These are phyloP conservation scores for Cotesia congregata DNA, from an alignment of 2,888 invertebrate genomes.

Conservation along the genomic window DNA sequence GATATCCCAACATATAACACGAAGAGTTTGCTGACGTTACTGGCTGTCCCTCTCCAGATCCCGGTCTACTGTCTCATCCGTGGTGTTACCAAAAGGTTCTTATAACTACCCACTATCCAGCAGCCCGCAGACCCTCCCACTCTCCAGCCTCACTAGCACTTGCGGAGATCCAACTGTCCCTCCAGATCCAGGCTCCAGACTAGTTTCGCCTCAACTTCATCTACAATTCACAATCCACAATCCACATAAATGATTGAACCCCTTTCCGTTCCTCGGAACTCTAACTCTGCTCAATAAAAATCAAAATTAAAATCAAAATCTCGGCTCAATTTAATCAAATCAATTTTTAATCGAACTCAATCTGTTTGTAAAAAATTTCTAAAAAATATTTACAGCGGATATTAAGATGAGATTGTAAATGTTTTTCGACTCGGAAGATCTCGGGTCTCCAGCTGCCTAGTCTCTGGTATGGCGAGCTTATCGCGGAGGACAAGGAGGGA, in stretches of 20 bases:
- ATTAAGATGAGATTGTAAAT: not conserved
- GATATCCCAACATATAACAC: not conserved
- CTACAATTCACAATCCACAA: no score
- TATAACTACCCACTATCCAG: slow-evolving; percentile 7
- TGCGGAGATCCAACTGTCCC: not conserved
- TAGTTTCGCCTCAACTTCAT: not conserved
- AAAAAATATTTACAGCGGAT: not conserved
- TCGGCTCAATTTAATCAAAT: no score
- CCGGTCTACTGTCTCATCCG: not conserved
- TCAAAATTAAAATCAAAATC: no score
- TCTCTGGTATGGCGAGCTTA: slow-evolving; percentile 35
- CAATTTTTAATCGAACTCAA: no score
- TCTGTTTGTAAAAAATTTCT: no score
- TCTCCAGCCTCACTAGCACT: not conserved
- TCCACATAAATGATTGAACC: no score
- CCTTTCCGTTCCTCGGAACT: no score
- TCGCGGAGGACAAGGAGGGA: slow-evolving; percentile 30
- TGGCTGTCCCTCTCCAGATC: not conserved
- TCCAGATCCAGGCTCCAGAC: not conserved
- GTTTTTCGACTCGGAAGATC: slow-evolving; percentile 7
- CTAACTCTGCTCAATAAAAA: no score
- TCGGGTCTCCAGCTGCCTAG: slow-evolving; percentile 14
- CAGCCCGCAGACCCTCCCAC: slow-evolving; percentile 6
- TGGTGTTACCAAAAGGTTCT: slow-evolving; percentile 1
- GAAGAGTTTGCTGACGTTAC: slow-evolving; percentile 5